Evolutionary conservation across 1,140 invertebrate species (phyloP).

Genomic region (Aphelinus atriplicis): DNA sequence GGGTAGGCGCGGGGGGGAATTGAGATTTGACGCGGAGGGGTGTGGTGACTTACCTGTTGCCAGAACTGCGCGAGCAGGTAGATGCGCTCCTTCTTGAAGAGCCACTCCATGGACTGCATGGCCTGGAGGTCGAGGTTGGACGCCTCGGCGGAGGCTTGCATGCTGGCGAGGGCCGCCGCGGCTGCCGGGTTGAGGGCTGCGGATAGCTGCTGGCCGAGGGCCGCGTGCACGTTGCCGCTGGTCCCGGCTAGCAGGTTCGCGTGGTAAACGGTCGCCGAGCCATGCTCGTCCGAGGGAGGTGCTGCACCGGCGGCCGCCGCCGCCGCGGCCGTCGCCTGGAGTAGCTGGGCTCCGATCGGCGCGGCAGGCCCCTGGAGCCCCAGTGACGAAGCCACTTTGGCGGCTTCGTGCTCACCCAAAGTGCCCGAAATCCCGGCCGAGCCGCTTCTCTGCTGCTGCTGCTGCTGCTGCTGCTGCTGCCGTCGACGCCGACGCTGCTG

Average conservation of each 20-base stretch:
- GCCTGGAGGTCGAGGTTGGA: constrained; percentile 76
- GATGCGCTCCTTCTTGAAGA: constrained; percentile 93
- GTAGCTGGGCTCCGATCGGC: constrained; percentile 65
- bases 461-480: constrained; percentile 21
- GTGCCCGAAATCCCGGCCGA: constrained; percentile 53
- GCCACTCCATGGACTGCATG: constrained; percentile 93
- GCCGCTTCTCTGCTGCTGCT: constrained; percentile 17
- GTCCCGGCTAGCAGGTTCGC: constrained; percentile 64
- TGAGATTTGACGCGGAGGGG: neutral
- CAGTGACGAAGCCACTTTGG: constrained; percentile 69
- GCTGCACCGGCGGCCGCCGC: constrained; percentile 46
- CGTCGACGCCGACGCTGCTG: neutral
- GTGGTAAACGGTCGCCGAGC: constrained; percentile 61
- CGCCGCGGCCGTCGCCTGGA: constrained; percentile 57
- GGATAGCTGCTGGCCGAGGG: constrained; percentile 59
- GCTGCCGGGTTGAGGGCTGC: constrained; percentile 56
- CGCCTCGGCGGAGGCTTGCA: constrained; percentile 78
- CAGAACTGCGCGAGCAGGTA: constrained; percentile 92
- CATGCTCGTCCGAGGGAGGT: constrained; percentile 53
- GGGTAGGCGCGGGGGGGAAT: neutral
- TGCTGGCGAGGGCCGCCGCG: constrained; percentile 73
- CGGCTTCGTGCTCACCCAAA: constrained; percentile 45
- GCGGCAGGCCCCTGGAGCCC: constrained; percentile 66
- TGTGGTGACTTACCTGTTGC: constrained; percentile 83
- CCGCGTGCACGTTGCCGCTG: constrained; percentile 61